Evolutionary conservation across 2,888 invertebrate species (phyloP).

Genomic region (Bombylius major): DNA sequence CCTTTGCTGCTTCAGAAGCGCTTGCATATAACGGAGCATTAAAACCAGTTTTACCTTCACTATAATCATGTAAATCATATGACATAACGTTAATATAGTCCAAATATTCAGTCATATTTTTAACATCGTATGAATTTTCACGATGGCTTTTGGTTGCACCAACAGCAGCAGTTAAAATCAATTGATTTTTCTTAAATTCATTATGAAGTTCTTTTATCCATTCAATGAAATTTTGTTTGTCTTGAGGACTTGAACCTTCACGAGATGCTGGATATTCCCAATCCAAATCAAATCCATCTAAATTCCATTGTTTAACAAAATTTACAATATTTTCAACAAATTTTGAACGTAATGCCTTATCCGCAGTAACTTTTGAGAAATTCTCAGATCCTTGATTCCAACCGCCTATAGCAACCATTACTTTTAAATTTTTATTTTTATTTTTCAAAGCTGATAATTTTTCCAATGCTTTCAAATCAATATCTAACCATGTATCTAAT

Average conservation of each 20-base stretch:
- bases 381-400: constrained; percentile 42
- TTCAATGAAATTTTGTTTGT: not conserved
- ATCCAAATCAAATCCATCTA: constrained; percentile 52
- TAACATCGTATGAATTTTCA: constrained; percentile 39
- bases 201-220: constrained; percentile 17
- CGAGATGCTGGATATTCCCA: constrained; percentile 49
- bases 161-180: constrained; percentile 38
- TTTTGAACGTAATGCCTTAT: constrained; percentile 19
- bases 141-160: too few relatives aligned
- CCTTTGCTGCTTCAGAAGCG: constrained; percentile 10
- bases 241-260: constrained; percentile 24
- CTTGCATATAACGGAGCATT: constrained; percentile 39
- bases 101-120: constrained; percentile 35
- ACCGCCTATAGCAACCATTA: constrained; percentile 42
- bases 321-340: constrained; percentile 40
- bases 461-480: constrained; percentile 27
- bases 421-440: constrained; percentile 34
- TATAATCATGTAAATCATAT: constrained; percentile 44
- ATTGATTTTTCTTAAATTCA: constrained; percentile 30
- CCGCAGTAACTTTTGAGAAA: constrained; percentile 31
- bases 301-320: constrained; percentile 39
- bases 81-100: constrained; percentile 45
- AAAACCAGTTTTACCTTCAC: constrained; percentile 38
- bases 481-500: constrained; percentile 43
- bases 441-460: constrained; percentile 35